Evolutionary conservation across 2,888 invertebrate genomes (phyloP).

Genomic region (Melolontha melolontha): DNA sequence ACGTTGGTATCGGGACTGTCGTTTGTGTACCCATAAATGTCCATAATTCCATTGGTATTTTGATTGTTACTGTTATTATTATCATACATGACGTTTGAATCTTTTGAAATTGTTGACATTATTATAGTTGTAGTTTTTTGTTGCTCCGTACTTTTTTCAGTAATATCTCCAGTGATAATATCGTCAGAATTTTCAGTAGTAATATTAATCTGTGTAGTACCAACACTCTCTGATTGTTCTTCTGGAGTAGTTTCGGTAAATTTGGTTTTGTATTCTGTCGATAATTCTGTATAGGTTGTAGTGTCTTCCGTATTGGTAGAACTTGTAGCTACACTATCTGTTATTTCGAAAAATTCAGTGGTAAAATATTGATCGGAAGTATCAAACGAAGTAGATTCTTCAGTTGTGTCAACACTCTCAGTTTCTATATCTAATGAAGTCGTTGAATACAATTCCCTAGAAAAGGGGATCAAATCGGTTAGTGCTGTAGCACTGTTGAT

Average conservation of each 20-base stretch:
- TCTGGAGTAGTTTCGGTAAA: slow-evolving; percentile 36
- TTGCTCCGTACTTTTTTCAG: slow-evolving; percentile 5
- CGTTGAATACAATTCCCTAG: background rate
- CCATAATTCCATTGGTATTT: background rate
- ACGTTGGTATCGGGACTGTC: background rate
- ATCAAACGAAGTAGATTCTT: background rate
- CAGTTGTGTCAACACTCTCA: background rate
- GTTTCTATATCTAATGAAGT: background rate
- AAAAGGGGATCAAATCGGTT: background rate
- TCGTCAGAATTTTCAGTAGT: slow-evolving; percentile 6
- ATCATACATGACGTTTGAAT: background rate
- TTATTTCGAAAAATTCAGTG: background rate
- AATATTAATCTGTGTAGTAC: background rate
- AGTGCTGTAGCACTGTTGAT: background rate
- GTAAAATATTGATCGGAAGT: background rate
- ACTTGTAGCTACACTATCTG: slow-evolving; percentile 1
- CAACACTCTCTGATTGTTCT: slow-evolving; percentile 2
- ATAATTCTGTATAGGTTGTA: slow-evolving; percentile 39
- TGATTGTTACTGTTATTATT: slow-evolving; percentile 42
- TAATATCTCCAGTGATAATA: background rate
- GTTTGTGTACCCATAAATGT: background rate
- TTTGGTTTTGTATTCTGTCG: slow-evolving; percentile 1
- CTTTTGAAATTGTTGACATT: background rate
- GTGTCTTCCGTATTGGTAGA: slow-evolving; percentile 15
- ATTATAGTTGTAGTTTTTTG: slow-evolving; percentile 4